Base-by-base conservation (phyloP, 1,140 invertebrate species). In the Lasioglossum albipes region DNA sequence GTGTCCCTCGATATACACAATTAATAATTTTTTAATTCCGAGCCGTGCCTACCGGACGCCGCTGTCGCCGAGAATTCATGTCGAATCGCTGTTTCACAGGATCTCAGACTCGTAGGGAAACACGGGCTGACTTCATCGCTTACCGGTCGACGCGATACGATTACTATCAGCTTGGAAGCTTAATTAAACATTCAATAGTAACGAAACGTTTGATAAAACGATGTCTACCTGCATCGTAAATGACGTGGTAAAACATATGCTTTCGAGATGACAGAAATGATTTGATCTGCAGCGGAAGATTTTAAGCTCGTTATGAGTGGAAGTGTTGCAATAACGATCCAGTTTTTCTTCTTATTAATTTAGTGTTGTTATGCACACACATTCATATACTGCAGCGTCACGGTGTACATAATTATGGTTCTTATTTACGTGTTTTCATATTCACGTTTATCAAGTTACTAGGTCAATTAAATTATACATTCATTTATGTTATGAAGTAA, bases 11-110 rank as follows among this genome's bases (percentile, higher is more conserved):
- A 84, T 77, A 77, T 42, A 41, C 45, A 41, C 42, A 75, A 86
- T 87, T 86, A 87, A 86, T 87, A 87, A 86, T 81, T 78, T 84
- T 87, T 80, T 84, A 87, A 87, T 87, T 83, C 16, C 62, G 59
- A n/a, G 31, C 22, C 22, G 52, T 36, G 62, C 64, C 77, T 86
- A 86, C 74, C 64, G 81, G 81, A 75, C 41, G 66, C 71, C 77
- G 54, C 74, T 83, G 81, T 80, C 69, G 13, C 62, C 49, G 42
- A 16, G 45, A 67, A 36, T 64, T 85, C 72, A 16, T 69, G 52
- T 36, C 82, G 75, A 83, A 83, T 86, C 73, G 52, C 76, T 12
- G 18, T 57, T 74, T 71, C 76, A 77, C n/a, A 7, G 65, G 68
- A 42, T 45, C 74, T 49, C 52, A 49, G 20, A 57, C 45, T n/a